A percentile compares a stretch with the other conserved stretches of the same genome.
These are phyloP conservation scores for Drosophila vallismaia DNA, from an alignment of 2,888 invertebrate genomes.

Conservation along the genomic window DNA sequence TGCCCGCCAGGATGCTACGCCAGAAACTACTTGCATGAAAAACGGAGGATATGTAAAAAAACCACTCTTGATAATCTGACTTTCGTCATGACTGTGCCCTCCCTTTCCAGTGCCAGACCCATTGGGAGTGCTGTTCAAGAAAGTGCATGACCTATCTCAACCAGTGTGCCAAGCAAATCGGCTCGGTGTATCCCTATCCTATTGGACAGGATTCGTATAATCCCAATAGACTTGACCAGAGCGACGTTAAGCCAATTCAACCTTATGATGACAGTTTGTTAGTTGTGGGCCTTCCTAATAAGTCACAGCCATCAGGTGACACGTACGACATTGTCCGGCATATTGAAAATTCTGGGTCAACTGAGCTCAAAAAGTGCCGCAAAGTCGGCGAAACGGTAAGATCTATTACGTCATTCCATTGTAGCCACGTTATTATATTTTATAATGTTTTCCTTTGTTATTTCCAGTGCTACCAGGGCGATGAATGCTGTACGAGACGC, in stretches of 20 bases:
- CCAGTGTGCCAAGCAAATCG: constrained; percentile 63
- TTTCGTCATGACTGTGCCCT: neutral
- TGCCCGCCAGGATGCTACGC: constrained; percentile 6
- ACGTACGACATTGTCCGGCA: neutral
- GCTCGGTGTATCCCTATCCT: neutral
- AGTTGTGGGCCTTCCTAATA: constrained; percentile 11
- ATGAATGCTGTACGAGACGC: constrained; percentile 78
- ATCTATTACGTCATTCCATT: neutral
- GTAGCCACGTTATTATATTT: constrained; percentile 5
- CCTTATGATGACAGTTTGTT: neutral
- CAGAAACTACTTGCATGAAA: neutral
- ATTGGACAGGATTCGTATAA: neutral
- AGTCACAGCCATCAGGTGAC: constrained; percentile 9
- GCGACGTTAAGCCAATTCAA: neutral
- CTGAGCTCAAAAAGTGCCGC: neutral
- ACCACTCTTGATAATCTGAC: neutral
- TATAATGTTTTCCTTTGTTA: neutral
- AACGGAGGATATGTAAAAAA: constrained; percentile 71
- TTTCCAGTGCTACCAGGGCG: constrained; percentile 71
- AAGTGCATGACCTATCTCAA: constrained; percentile 77
- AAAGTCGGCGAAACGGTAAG: constrained; percentile 50
- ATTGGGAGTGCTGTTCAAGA: constrained; percentile 81
- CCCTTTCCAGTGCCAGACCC: constrained; percentile 76
- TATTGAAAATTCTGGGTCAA: too few species aligned
- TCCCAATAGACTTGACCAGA: neutral